Conservation (phyloP, 2,113 vertebrate genomes). For the Heliornis fulica region DNA sequence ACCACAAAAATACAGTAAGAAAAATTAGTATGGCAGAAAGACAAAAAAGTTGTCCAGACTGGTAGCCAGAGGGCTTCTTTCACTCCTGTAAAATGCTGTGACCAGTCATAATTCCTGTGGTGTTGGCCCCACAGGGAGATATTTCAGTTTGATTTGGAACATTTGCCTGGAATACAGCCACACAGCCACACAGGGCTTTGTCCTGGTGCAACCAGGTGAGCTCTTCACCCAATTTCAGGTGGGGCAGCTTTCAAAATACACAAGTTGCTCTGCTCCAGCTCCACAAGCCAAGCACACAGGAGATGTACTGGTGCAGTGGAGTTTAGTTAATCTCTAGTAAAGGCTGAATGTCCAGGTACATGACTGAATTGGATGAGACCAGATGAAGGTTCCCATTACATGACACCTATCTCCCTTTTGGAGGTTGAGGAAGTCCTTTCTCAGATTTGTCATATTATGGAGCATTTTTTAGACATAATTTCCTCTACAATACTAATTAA, state of each 20-base stretch:
- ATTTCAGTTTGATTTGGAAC: background rate
- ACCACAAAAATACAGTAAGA: accelerated
- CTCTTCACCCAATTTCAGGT: background rate
- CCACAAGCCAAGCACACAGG: accelerated
- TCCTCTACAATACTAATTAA: background rate
- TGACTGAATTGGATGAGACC: background rate
- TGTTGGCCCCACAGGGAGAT: background rate
- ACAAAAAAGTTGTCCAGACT: background rate
- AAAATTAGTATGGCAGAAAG: background rate
- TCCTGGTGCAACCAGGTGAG: background rate
- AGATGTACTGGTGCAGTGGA: background rate
- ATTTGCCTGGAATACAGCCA: background rate
- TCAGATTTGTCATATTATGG: background rate
- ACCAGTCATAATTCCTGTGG: background rate
- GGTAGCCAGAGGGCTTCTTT: background rate
- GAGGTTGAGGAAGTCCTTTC: background rate
- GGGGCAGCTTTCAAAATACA: background rate
- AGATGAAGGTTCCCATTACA: background rate
- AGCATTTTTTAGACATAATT: background rate
- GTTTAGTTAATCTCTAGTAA: background rate
- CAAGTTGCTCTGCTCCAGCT: background rate
- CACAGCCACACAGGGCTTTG: background rate
- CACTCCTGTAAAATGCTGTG: background rate
- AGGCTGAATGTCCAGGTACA: background rate
- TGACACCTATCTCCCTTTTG: background rate